Percentiles rank a stretch among this genome's conserved stretches.
Evolutionary conservation across 2,888 invertebrate species (phyloP).

Genomic region (Tuta absoluta): DNA sequence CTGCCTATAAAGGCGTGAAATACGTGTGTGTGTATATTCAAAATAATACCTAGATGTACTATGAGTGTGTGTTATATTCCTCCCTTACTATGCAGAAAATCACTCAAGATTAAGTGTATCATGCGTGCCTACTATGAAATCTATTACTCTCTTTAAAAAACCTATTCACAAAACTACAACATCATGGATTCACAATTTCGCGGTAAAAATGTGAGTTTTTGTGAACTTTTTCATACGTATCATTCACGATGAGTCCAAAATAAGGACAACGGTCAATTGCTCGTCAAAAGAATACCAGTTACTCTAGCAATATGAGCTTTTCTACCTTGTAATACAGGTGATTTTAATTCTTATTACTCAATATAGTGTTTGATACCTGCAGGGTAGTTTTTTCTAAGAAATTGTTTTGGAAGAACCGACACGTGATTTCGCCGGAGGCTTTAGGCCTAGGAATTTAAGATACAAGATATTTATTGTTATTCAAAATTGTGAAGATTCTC

Average conservation of each 20-base stretch:
- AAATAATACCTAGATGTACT: too few species aligned
- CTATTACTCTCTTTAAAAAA: slow-evolving; percentile 30
- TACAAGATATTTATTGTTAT: not conserved
- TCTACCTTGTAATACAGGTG: not conserved
- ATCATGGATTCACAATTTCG: slow-evolving; percentile 60
- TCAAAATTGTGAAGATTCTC: too few species aligned
- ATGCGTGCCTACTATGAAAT: slow-evolving; percentile 7
- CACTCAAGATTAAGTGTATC: not conserved
- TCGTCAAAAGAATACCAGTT: not conserved
- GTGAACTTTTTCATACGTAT: slow-evolving; percentile 38
- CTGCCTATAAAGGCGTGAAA: too few species aligned
- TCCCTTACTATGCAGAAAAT: not conserved
- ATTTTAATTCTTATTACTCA: not conserved
- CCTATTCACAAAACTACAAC: slow-evolving; percentile 44
- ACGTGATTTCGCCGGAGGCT: slow-evolving; percentile 40
- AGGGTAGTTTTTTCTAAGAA: slow-evolving; percentile 44
- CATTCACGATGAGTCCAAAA: slow-evolving; percentile 50
- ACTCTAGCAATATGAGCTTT: not conserved
- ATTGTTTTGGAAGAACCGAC: slow-evolving; percentile 40
- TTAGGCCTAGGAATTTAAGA: slow-evolving; percentile 22
- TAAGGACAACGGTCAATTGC: slow-evolving; percentile 27
- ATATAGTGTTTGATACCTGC: slow-evolving; percentile 48
- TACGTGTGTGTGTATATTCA: too few species aligned
- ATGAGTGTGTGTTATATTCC: too few species aligned
- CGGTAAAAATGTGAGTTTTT: slow-evolving; percentile 37